A percentile compares a stretch with the other conserved stretches of the same genome.
Conservation (phyloP, 2,113 vertebrate species). For the Callipepla californica region DNA sequence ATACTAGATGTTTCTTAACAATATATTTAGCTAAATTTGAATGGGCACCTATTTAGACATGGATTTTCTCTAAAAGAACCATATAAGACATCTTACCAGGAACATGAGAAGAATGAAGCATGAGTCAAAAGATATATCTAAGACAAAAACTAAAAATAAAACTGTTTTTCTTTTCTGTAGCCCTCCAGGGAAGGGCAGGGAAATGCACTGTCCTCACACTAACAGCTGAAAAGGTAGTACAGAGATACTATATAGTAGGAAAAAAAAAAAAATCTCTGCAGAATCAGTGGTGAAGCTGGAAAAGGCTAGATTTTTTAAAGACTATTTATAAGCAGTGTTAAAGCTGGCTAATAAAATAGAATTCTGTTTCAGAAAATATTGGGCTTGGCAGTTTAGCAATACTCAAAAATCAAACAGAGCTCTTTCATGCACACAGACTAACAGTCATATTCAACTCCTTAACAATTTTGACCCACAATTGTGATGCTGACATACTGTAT, state of each 20-base stretch:
- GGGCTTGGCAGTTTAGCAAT: background rate
- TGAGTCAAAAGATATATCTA: background rate
- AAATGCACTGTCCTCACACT: fast-evolving
- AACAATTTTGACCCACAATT: background rate
- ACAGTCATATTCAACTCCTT: background rate
- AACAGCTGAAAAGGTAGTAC: background rate
- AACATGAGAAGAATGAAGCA: background rate
- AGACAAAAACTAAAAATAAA: background rate
- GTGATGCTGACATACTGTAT: background rate
- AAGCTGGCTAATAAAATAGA: background rate
- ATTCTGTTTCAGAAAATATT: background rate
- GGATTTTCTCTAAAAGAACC: background rate
- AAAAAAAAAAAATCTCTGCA: background rate
- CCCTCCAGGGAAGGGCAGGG: background rate
- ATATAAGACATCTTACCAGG: background rate
- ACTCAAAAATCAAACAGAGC: background rate
- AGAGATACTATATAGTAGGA: background rate
- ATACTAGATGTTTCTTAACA: background rate
- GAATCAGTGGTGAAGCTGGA: background rate
- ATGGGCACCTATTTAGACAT: background rate
- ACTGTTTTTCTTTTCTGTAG: background rate
- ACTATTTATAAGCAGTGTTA: background rate
- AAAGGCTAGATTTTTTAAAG: background rate
- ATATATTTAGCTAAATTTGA: background rate
- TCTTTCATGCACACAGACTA: background rate